Conservation (phyloP, 2,113 vertebrate species). For the Potamarius usumacintae region DNA sequence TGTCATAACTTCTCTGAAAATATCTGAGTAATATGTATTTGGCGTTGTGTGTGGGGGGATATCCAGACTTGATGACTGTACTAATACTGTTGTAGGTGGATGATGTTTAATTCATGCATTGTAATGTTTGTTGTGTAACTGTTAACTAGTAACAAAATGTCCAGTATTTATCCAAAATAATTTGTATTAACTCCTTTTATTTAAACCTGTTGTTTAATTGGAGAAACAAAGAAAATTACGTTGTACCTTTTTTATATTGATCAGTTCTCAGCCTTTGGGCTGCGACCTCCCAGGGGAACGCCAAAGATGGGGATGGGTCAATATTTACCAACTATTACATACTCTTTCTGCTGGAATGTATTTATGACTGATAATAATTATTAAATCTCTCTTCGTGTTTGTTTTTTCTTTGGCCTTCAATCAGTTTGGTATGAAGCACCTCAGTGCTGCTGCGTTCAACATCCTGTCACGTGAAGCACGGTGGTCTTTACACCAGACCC, state of each 20-base stretch:
- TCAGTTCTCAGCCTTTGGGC: neutral
- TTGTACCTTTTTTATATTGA: neutral
- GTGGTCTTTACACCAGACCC: neutral
- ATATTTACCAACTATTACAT: neutral
- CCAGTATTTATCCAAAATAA: neutral
- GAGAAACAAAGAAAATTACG: too few relatives aligned
- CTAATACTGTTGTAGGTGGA: neutral
- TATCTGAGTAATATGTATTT: neutral
- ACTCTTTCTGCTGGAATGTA: neutral
- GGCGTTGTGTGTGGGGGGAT: neutral
- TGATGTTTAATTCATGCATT: neutral
- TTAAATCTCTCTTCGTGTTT: neutral
- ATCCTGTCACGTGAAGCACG: neutral
- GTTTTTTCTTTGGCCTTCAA: too few relatives aligned
- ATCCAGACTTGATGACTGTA: neutral
- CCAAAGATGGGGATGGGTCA: neutral
- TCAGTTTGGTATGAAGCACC: neutral
- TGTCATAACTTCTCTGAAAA: neutral
- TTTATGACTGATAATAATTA: neutral
- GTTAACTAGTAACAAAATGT: neutral
- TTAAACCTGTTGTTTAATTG: neutral
- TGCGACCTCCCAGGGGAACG: neutral
- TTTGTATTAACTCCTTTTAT: neutral
- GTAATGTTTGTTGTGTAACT: neutral
- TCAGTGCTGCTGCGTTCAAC: neutral